Percentiles rank a stretch among this genome's conserved stretches.
phyloP scores from a whole-genome alignment of 2,888 invertebrate species.

The Euclidia mi region DNA sequence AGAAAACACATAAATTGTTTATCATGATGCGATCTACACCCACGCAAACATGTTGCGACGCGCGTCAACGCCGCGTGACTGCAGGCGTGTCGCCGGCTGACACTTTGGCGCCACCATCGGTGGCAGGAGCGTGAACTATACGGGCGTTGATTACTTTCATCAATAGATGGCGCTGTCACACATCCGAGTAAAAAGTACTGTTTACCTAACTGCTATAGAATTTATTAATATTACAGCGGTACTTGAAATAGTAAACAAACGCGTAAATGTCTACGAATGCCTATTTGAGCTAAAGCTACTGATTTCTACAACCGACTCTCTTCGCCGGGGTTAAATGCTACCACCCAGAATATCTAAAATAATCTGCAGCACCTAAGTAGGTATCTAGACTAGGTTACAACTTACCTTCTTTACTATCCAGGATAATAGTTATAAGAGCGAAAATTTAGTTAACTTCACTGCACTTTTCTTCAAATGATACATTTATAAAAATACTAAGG shows the following conservation, averaged over 20 bases:
- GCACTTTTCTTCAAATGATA: slow-evolving; percentile 55
- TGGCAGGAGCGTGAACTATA: slow-evolving; percentile 67
- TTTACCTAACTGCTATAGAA: slow-evolving; percentile 41
- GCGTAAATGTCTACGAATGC: background rate
- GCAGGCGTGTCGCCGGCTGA: slow-evolving; percentile 86
- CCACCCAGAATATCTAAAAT: background rate
- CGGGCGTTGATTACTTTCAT: slow-evolving; percentile 18
- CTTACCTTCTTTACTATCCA: slow-evolving; percentile 44
- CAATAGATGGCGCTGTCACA: slow-evolving; percentile 75
- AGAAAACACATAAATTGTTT: slow-evolving; percentile 82
- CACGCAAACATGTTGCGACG: slow-evolving; percentile 85
- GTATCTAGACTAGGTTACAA: slow-evolving; percentile 23
- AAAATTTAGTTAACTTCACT: slow-evolving; percentile 43
- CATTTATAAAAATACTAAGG: slow-evolving; percentile 47
- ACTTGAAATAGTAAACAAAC: slow-evolving; percentile 49
- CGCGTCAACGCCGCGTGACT: slow-evolving; percentile 89
- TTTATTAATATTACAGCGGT: slow-evolving; percentile 33
- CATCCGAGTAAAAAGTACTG: slow-evolving; percentile 33
- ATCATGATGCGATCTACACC: slow-evolving; percentile 85
- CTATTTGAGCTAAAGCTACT: background rate
- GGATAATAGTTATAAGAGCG: slow-evolving; percentile 9
- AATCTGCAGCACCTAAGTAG: background rate
- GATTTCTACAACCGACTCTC: too few species aligned
- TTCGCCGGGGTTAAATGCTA: too few species aligned
- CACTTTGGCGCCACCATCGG: slow-evolving; percentile 77